A percentile compares a stretch with the other conserved stretches of the same genome.
phyloP scores from a whole-genome alignment of 2,113 vertebrate species.

The Aphyosemion australe region DNA sequence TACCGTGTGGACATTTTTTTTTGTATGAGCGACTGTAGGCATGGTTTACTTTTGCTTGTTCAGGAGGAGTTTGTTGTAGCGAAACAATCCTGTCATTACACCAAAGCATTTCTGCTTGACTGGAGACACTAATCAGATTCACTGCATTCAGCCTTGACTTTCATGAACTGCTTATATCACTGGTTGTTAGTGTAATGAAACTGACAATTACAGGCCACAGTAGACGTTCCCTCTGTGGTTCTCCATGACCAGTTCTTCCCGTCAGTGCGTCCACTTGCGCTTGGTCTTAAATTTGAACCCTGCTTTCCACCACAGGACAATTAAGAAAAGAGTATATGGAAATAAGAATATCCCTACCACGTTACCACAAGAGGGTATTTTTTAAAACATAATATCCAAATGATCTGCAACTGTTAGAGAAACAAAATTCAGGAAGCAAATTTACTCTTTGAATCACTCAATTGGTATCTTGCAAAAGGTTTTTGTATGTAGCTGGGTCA shows the following conservation, averaged over 20 bases:
- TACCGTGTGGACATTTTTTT: constrained; percentile 4
- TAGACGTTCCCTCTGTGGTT: constrained; percentile 54
- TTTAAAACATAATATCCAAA: constrained; percentile 13
- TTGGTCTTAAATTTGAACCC: constrained; percentile 44
- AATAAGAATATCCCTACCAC: constrained; percentile 3
- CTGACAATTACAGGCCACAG: constrained; percentile 65
- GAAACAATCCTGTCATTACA: constrained; percentile 42
- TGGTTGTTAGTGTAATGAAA: constrained; percentile 62
- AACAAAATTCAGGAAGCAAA: too few relatives aligned
- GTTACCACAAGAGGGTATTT: constrained; percentile 15
- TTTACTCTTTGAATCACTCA: too few relatives aligned
- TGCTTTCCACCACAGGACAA: constrained; percentile 43
- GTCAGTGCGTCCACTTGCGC: constrained; percentile 29
- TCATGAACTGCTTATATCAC: constrained; percentile 33
- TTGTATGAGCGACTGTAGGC: neutral
- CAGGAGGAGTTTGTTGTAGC: constrained; percentile 31
- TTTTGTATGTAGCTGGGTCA: too few relatives aligned
- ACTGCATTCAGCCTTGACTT: constrained; percentile 33
- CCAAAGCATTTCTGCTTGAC: constrained; percentile 35
- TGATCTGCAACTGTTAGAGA: too few relatives aligned
- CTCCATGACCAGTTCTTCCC: constrained; percentile 45
- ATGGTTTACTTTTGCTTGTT: constrained; percentile 28
- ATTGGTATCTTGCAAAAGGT: too few relatives aligned
- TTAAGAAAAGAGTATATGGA: constrained; percentile 19
- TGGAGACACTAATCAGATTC: constrained; percentile 40